phyloP scores from a whole-genome alignment of 1,140 invertebrate genomes.

The Meloidogyne chitwoodi region DNA sequence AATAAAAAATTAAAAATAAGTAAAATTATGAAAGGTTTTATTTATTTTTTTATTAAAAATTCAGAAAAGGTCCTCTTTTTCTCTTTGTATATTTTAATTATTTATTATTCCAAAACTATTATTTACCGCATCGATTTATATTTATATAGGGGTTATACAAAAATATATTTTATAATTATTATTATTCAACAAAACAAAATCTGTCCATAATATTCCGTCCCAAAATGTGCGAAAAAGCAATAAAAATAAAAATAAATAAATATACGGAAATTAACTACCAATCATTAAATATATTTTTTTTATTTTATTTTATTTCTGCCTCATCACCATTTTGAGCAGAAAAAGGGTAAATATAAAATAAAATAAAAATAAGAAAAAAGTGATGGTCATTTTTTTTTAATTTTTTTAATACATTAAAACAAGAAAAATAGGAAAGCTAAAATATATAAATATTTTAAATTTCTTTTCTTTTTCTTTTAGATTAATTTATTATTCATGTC shows the following conservation, averaged over 20 bases:
- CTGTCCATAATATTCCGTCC: background rate
- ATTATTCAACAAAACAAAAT: background rate
- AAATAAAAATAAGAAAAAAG: background rate
- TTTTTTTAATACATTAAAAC: background rate
- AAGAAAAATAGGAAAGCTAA: background rate
- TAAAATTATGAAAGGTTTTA: background rate
- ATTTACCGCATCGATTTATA: background rate
- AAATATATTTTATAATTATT: background rate
- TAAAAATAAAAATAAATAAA: background rate
- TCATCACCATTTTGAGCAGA: background rate
- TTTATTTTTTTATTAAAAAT: too few species aligned
- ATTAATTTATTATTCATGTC: background rate
- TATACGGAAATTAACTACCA: background rate
- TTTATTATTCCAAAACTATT: background rate
- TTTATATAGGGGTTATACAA: background rate
- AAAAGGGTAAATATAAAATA: background rate
- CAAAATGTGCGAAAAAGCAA: background rate
- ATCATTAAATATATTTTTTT: background rate
- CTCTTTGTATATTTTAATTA: background rate
- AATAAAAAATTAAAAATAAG: too few species aligned
- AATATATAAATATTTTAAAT: background rate
- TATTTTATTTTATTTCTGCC: background rate
- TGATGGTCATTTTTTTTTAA: background rate
- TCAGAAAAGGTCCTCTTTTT: background rate
- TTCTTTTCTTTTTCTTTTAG: background rate